Evolutionary conservation across 2,797 vertebrate genomes (phyloP).

Genomic region (Gallinago solitaria): DNA sequence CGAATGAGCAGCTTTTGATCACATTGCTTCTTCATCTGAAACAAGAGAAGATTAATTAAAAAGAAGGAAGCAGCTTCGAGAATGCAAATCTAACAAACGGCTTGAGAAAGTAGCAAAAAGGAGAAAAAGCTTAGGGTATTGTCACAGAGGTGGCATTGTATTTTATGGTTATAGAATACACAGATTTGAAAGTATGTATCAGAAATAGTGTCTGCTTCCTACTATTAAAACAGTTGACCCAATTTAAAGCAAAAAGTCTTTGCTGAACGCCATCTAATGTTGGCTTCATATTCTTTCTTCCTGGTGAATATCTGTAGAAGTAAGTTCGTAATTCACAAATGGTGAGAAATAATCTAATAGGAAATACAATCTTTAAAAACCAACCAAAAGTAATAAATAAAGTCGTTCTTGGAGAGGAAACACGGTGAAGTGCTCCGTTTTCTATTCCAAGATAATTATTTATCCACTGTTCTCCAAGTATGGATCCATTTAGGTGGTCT

Average conservation of each 20-base stretch:
- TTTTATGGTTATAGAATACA: background rate
- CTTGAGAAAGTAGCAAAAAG: background rate
- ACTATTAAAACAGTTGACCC: background rate
- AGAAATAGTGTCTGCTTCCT: background rate
- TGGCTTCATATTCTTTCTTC: background rate
- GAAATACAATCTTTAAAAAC: background rate
- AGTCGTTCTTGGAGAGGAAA: background rate
- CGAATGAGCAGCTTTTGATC: conserved; percentile 74
- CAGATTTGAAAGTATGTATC: background rate
- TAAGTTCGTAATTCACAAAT: background rate
- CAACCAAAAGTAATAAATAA: background rate
- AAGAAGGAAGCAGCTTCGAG: background rate
- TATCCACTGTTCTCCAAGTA: background rate
- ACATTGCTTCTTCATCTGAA: conserved; percentile 80
- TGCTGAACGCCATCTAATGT: background rate
- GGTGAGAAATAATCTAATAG: background rate
- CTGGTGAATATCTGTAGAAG: background rate
- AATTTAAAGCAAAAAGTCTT: background rate
- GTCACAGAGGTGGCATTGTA: background rate
- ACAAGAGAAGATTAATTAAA: background rate
- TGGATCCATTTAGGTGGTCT: background rate
- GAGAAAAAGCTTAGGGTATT: background rate
- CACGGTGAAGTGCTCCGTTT: background rate
- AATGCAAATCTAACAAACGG: background rate
- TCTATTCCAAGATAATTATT: background rate